Conservation (phyloP, 2,888 invertebrate species). For the Sialis lutaria region DNA sequence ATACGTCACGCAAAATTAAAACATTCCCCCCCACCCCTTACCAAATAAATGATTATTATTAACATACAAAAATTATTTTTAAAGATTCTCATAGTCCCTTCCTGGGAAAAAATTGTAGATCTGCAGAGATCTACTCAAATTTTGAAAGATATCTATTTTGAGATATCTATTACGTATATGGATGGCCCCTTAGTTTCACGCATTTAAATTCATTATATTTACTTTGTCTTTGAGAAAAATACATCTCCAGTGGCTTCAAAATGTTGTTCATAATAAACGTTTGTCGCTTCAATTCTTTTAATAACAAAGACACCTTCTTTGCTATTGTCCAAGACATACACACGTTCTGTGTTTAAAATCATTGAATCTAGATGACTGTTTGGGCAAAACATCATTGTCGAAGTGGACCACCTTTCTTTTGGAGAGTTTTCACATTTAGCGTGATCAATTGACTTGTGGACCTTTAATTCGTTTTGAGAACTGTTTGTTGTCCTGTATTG, state of each 20-base stretch:
- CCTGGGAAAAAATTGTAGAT: no score
- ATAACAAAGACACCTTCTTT: constrained; percentile 5
- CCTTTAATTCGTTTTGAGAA: constrained; percentile 1
- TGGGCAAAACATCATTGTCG: constrained; percentile 5
- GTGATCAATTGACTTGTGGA: constrained; percentile 7
- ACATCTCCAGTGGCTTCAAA: constrained; percentile 7
- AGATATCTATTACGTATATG: no score
- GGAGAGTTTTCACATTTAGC: constrained; percentile 6
- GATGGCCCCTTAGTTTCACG: no score
- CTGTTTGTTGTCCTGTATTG: constrained; percentile 7
- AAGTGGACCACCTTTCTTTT: constrained; percentile 7
- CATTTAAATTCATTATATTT: no score
- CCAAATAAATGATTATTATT: no score
- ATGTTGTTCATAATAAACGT: constrained; percentile 7
- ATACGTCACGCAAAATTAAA: no score
- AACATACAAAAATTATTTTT: no score
- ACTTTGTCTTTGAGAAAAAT: no score
- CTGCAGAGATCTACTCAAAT: no score
- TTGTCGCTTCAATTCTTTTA: constrained; percentile 4
- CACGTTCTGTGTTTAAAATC: constrained; percentile 6
- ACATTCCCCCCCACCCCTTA: no score
- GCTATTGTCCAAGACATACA: constrained; percentile 4
- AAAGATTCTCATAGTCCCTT: no score
- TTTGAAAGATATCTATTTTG: no score
- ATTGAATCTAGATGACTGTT: constrained; percentile 5